Percentiles rank a stretch among this genome's conserved stretches.
phyloP scores from a whole-genome alignment of 2,888 invertebrate genomes.

The Ophioninae sp. region DNA sequence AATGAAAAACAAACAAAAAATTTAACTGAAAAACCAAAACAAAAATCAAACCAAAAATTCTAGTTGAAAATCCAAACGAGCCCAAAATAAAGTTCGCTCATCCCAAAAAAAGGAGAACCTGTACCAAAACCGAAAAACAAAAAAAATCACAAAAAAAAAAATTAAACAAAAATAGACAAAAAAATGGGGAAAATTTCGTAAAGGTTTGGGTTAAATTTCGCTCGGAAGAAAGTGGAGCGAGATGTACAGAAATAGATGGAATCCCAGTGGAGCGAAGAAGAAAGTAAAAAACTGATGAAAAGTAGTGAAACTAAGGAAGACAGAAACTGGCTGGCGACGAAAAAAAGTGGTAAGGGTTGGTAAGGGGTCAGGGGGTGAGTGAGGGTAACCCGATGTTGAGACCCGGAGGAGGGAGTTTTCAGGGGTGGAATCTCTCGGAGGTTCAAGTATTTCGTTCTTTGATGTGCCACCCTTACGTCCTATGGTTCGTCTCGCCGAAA shows the following conservation, averaged over 20 bases:
- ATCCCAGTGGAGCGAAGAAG: conserved; percentile 29
- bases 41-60: too few relatives aligned
- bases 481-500: conserved; percentile 62
- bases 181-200: conserved; percentile 4
- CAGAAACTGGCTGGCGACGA: conserved; percentile 7
- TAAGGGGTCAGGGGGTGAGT: conserved; percentile 16
- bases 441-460: conserved; percentile 80
- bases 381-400: conserved; percentile 38
- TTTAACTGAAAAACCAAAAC: too few relatives aligned
- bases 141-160: conserved; percentile 35
- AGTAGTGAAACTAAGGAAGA: conserved; percentile 36
- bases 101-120: too few relatives aligned
- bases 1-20: too few relatives aligned
- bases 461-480: conserved; percentile 77
- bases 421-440: conserved; percentile 74
- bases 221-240: conserved; percentile 11
- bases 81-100: too few relatives aligned
- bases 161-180: conserved; percentile 12
- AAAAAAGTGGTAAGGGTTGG: conserved; percentile 14
- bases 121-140: too few relatives aligned
- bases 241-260: conserved; percentile 5
- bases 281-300: conserved; percentile 50
- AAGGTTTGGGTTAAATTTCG: conserved; percentile 22
- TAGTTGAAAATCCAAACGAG: too few relatives aligned
- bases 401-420: conserved; percentile 38